phyloP scores from a whole-genome alignment of 2,888 invertebrate species.

The Acronicta leporina region DNA sequence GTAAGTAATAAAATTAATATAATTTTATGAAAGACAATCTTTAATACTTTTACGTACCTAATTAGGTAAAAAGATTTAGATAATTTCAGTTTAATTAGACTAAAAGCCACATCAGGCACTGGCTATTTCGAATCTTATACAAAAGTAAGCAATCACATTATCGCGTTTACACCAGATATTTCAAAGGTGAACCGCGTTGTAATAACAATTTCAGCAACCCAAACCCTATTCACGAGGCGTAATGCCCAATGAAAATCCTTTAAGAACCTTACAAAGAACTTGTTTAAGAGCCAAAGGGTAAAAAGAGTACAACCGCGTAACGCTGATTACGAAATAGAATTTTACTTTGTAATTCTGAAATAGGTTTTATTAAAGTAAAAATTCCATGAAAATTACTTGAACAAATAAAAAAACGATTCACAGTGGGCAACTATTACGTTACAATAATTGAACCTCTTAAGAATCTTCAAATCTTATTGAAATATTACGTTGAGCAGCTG shows the following conservation, averaged over 20 bases:
- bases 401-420: neutral
- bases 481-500: too few relatives aligned
- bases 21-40: too few relatives aligned
- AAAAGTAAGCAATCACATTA: slow-evolving; percentile 48
- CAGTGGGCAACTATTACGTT: too few relatives aligned
- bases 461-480: too few relatives aligned
- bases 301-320: slow-evolving; percentile 23
- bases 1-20: too few relatives aligned
- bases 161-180: slow-evolving; percentile 43
- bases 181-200: slow-evolving; percentile 43
- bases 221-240: slow-evolving; percentile 34
- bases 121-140: slow-evolving; percentile 14
- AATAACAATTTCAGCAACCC: slow-evolving; percentile 51
- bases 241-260: slow-evolving; percentile 50
- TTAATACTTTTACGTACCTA: too few relatives aligned
- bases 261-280: slow-evolving; percentile 38
- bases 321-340: slow-evolving; percentile 19
- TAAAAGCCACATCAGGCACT: slow-evolving; percentile 32
- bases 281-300: slow-evolving; percentile 29
- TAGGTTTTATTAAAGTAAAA: neutral
- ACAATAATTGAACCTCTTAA: too few relatives aligned
- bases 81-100: slow-evolving; percentile 28
- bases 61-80: neutral
- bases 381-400: neutral
- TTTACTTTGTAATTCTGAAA: slow-evolving; percentile 8